phyloP scores from a whole-genome alignment of 2,888 invertebrate genomes.

The Eugnorisma glareosa region DNA sequence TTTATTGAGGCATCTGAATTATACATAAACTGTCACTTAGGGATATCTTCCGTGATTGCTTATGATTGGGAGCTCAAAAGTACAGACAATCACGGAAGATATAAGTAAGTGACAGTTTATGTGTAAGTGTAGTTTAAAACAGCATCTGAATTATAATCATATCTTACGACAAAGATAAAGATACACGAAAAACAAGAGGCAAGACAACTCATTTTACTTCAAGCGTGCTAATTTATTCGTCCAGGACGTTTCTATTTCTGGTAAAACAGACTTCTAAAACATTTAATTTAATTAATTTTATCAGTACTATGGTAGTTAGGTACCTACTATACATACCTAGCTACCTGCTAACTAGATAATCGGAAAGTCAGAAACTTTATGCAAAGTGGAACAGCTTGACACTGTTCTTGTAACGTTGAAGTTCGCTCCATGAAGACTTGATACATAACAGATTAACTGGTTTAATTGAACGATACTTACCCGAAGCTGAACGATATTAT shows the following conservation, averaged over 20 bases:
- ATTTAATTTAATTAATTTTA: conserved; percentile 43
- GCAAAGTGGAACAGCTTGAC: conserved; percentile 46
- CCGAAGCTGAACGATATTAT: conserved; percentile 34
- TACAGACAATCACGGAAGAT: too few relatives aligned
- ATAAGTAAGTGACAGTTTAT: too few relatives aligned
- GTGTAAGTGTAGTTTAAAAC: too few relatives aligned
- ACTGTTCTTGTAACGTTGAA: conserved; percentile 39
- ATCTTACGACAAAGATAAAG: not conserved
- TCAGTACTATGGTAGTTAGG: conserved; percentile 30
- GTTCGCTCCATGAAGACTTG: conserved; percentile 36
- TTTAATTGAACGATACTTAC: conserved; percentile 46
- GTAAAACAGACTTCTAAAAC: conserved; percentile 25
- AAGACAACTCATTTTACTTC: conserved; percentile 1
- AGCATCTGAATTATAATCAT: too few relatives aligned
- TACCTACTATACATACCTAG: conserved; percentile 23
- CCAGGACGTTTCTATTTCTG: conserved; percentile 17
- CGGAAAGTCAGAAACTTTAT: conserved; percentile 51
- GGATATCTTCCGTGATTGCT: too few relatives aligned
- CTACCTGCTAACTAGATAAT: conserved; percentile 39
- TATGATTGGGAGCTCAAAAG: too few relatives aligned
- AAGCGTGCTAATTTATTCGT: conserved; percentile 25
- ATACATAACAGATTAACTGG: conserved; percentile 39
- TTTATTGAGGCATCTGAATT: not conserved
- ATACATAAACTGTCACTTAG: too few relatives aligned
- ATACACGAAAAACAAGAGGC: too few relatives aligned